Conservation (phyloP, 2,113 vertebrate genomes). For the Cololabis saira region DNA sequence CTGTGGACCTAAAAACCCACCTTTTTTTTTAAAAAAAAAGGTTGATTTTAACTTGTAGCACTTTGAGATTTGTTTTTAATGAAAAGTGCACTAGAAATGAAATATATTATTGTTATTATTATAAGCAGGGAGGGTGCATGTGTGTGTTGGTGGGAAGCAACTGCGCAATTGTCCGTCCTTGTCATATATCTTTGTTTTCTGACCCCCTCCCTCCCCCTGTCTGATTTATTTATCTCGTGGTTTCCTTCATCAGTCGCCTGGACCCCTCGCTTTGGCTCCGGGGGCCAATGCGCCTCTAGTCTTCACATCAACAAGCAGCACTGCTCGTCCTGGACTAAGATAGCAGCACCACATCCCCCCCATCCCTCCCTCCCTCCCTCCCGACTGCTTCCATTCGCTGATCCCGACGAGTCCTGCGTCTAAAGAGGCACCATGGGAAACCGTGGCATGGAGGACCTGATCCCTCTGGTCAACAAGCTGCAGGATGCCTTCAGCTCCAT, state of each 20-base stretch:
- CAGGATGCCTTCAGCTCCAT: slow-evolving; percentile 94
- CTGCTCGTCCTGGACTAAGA: slow-evolving; percentile 73
- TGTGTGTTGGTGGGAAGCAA: slow-evolving; percentile 24
- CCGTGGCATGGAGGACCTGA: slow-evolving; percentile 93
- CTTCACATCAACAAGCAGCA: slow-evolving; percentile 76
- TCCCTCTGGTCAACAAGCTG: slow-evolving; percentile 92
- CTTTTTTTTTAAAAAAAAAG: too few relatives aligned
- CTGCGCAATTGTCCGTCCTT: slow-evolving; percentile 77
- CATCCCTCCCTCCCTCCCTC: background rate
- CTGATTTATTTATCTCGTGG: slow-evolving; percentile 15
- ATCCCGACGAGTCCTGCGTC: slow-evolving; percentile 66
- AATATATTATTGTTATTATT: too few relatives aligned
- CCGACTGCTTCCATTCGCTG: slow-evolving; percentile 13
- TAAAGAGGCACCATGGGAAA: slow-evolving; percentile 81
- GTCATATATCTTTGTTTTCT: slow-evolving; percentile 38
- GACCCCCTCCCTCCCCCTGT: slow-evolving; percentile 5
- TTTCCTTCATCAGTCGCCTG: slow-evolving; percentile 27
- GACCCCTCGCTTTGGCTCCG: slow-evolving; percentile 56
- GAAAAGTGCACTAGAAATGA: too few relatives aligned
- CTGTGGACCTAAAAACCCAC: too few relatives aligned
- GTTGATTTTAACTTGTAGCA: too few relatives aligned
- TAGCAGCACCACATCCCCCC: slow-evolving; percentile 40
- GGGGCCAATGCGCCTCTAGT: slow-evolving; percentile 68
- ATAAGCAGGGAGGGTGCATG: background rate
- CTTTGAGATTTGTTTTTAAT: too few relatives aligned